phyloP scores from a whole-genome alignment of 2,113 vertebrate genomes.

The Gallinago undulata region DNA sequence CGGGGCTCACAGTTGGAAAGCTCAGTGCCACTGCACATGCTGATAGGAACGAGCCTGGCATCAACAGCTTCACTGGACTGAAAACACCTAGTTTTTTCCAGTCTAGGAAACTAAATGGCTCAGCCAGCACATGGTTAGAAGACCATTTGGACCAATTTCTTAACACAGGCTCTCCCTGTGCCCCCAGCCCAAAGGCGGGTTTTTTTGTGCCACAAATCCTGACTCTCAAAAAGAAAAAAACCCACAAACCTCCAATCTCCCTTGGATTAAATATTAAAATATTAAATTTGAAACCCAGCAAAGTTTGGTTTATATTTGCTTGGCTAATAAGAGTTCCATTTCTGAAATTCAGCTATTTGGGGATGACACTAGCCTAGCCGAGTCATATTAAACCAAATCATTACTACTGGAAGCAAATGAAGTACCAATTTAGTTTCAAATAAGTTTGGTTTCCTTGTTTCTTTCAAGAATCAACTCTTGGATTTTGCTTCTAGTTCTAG shows the following conservation, averaged over 20 bases:
- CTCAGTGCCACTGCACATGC: background rate
- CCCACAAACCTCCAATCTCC: background rate
- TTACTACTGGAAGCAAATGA: background rate
- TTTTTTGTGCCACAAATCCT: background rate
- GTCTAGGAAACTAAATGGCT: background rate
- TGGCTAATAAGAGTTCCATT: background rate
- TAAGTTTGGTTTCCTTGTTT: background rate
- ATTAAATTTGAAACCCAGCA: background rate
- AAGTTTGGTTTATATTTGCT: background rate
- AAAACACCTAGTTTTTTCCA: background rate
- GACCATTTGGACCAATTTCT: background rate
- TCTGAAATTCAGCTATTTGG: background rate
- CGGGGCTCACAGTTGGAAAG: background rate
- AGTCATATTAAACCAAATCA: background rate
- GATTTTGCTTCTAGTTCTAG: background rate
- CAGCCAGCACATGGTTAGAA: background rate
- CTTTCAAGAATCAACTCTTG: background rate
- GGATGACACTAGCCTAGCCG: background rate
- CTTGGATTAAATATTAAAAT: background rate
- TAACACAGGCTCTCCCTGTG: background rate
- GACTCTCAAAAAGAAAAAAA: background rate
- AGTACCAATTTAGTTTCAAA: background rate
- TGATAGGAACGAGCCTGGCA: background rate
- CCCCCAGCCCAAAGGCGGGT: rapidly evolving
- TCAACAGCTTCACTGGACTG: background rate